phyloP scores from a whole-genome alignment of 1,140 invertebrate genomes.

The Eubasilissa regina region DNA sequence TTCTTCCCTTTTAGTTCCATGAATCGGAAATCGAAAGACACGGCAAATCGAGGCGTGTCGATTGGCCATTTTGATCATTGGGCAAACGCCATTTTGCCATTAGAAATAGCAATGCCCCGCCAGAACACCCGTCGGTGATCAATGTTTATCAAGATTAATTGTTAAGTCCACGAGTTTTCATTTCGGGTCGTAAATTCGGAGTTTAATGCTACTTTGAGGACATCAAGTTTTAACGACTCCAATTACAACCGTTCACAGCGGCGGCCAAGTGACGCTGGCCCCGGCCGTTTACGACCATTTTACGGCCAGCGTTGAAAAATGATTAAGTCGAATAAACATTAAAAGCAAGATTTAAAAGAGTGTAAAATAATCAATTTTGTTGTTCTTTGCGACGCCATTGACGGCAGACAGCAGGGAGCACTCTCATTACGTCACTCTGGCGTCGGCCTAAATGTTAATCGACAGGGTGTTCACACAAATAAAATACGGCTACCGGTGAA shows the following conservation, averaged over 20 bases:
- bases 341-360: neutral
- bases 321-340: neutral
- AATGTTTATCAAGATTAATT: slow-evolving; percentile 29
- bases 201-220: slow-evolving; percentile 21
- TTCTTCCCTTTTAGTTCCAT: too few species aligned
- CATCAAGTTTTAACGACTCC: slow-evolving; percentile 23
- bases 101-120: neutral
- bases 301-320: neutral
- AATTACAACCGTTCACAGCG: slow-evolving; percentile 10
- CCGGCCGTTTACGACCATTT: slow-evolving; percentile 1
- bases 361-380: neutral
- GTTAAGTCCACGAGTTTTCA: slow-evolving; percentile 7
- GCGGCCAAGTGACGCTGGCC: neutral
- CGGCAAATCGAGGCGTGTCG: neutral
- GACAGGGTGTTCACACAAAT: too few species aligned
- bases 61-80: neutral
- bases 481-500: too few species aligned
- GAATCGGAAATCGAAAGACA: too few species aligned
- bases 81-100: neutral
- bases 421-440: too few species aligned
- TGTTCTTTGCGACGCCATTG: too few species aligned
- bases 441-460: too few species aligned
- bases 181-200: slow-evolving; percentile 17
- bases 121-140: slow-evolving; percentile 15
- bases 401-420: neutral